Base-by-base conservation (phyloP, 2,888 invertebrate species). In the Salpingus planirostris region DNA sequence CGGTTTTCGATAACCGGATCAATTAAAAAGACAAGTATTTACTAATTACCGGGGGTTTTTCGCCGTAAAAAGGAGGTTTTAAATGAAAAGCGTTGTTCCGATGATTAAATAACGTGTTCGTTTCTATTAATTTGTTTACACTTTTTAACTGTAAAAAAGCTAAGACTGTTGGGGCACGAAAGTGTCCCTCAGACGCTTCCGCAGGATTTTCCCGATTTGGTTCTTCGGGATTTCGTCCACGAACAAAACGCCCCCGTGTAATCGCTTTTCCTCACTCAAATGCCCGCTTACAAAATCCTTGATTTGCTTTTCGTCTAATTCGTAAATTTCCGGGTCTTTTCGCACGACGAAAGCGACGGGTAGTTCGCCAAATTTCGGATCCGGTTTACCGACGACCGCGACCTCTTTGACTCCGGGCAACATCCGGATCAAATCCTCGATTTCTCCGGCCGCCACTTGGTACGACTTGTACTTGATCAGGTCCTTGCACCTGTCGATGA, bases 181-280 rank as follows among this genome's bases (percentile, higher is more conserved):
- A n/a, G n/a, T n/a, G n/a, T n/a, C n/a, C n/a, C n/a, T n/a, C n/a
- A n/a, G n/a, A n/a, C n/a, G n/a, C n/a, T n/a, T n/a, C n/a, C n/a
- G n/a, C n/a, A n/a, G n/a, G n/a, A n/a, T n/a, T n/a, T n/a, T n/a
- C n/a, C n/a, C n/a, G n/a, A n/a, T n/a, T n/a, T n/a, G n/a, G n/a
- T n/a, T n/a, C n/a, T n/a, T n/a, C n/a, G n/a, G n/a, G n/a, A n/a
- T n/a, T n/a, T n/a, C n/a, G n/a, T n/a, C n/a, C n/a, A 84, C 59
- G 57, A 88, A 86, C 42, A 70, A 64, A 2, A 86, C 78, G 5
- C 86, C 84, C 11, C 82, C 86, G 38, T 80, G 72, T 29, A 87
- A 65, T 48, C 70, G 71, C 57, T 87, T 87, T 25, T 80, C 78
- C 5, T 75, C 69, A 1, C 84, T 81, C 2, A 83, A 75, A 64